Conservation (phyloP, 2,113 vertebrate genomes). For the Sceloporus tristichus region DNA sequence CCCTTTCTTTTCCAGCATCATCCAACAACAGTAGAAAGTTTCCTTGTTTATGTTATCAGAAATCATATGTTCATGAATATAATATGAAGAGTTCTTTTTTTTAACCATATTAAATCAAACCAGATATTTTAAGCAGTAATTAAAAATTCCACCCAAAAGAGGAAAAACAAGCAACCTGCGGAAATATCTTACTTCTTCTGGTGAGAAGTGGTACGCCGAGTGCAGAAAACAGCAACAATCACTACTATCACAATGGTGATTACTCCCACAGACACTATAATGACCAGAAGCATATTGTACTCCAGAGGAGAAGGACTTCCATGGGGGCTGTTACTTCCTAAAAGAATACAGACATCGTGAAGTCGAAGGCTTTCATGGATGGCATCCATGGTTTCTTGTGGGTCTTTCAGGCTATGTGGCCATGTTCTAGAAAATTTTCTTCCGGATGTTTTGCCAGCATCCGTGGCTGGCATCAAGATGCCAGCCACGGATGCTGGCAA, state of each 20-base stretch:
- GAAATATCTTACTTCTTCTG: slow-evolving; percentile 92
- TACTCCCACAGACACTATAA: slow-evolving; percentile 93
- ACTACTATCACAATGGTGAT: slow-evolving; percentile 94
- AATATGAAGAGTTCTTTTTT: not conserved
- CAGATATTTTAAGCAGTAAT: not conserved
- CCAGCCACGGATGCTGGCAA: no score
- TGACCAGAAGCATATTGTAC: slow-evolving; percentile 90
- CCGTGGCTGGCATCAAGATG: no score
- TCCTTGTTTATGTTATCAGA: not conserved
- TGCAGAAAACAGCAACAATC: slow-evolving; percentile 94
- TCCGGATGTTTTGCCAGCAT: no score
- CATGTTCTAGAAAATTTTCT: no score
- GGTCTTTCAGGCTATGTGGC: no score
- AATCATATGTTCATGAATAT: not conserved
- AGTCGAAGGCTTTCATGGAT: not conserved
- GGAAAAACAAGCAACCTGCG: not conserved
- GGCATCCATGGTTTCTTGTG: no score
- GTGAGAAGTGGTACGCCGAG: slow-evolving; percentile 91
- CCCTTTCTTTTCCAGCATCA: not conserved
- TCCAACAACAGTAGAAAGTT: not conserved
- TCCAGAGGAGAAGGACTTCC: slow-evolving; percentile 85
- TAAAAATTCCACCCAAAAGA: not conserved
- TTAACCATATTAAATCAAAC: not conserved
- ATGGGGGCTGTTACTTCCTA: slow-evolving; percentile 89
- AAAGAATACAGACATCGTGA: not conserved